Conservation (phyloP, 2,113 vertebrate genomes). For the Callipepla californica region DNA sequence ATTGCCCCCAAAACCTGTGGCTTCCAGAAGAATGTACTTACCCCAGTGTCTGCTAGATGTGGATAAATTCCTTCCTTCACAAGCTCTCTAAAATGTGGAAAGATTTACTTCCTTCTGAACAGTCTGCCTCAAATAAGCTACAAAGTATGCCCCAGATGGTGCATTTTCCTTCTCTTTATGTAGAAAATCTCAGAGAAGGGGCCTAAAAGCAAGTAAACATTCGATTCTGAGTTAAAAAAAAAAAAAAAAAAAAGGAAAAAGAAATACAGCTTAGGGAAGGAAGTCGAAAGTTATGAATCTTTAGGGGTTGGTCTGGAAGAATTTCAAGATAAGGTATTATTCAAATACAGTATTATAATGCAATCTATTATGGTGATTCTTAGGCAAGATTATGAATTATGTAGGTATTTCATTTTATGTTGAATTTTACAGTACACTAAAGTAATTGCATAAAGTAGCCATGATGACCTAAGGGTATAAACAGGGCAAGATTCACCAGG, state of each 20-base stretch:
- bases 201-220: background rate
- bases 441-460: background rate
- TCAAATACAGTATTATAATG: background rate
- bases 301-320: background rate
- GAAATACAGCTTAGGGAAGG: background rate
- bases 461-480: background rate
- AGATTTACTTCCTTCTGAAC: slow-evolving; percentile 68
- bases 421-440: background rate
- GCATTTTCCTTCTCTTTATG: background rate
- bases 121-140: slow-evolving; percentile 33
- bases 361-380: background rate
- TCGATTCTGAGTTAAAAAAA: background rate
- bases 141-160: slow-evolving; percentile 54
- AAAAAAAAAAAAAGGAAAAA: background rate
- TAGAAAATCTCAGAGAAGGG: background rate
- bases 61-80: slow-evolving; percentile 55
- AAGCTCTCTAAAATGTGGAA: slow-evolving; percentile 57
- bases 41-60: slow-evolving; percentile 45
- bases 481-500: background rate
- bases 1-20: slow-evolving; percentile 51
- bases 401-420: background rate
- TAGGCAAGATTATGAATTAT: background rate
- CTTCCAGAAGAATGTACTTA: slow-evolving; percentile 73
- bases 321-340: background rate
- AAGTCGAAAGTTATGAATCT: background rate